These are phyloP conservation scores for Dexiosoma caninum DNA, from an alignment of 2,888 invertebrate species.

Conservation along the genomic window DNA sequence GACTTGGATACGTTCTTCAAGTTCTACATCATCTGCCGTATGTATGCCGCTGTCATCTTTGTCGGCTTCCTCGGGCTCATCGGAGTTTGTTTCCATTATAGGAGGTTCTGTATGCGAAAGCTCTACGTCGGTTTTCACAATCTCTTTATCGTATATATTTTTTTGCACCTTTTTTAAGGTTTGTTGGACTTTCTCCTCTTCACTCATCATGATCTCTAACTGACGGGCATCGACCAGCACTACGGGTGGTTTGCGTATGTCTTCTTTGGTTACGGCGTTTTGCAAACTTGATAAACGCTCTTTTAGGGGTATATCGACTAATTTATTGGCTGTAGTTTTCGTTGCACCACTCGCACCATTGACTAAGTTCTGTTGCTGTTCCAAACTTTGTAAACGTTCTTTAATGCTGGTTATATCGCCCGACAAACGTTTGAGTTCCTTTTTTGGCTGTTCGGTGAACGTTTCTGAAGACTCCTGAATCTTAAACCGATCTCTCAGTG, in stretches of 20 bases:
- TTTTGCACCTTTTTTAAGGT: conserved; percentile 63
- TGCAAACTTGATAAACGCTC: conserved; percentile 77
- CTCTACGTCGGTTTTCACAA: not conserved
- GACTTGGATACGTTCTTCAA: conserved; percentile 60
- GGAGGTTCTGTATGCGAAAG: no score
- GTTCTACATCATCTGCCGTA: conserved; percentile 82
- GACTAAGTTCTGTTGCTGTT: conserved; percentile 78
- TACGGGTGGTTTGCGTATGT: conserved; percentile 73
- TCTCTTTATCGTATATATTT: not conserved
- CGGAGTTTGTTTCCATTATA: not conserved
- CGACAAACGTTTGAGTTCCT: conserved; percentile 79
- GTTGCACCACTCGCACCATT: conserved; percentile 67
- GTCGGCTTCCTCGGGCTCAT: conserved; percentile 67
- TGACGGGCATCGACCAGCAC: conserved; percentile 78
- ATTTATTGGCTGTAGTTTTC: conserved; percentile 66
- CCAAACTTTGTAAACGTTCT: conserved; percentile 82
- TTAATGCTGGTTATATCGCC: conserved; percentile 82
- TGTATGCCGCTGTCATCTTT: conserved; percentile 83
- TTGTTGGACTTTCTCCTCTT: conserved; percentile 70
- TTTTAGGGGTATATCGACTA: conserved; percentile 76
- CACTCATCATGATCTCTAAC: conserved; percentile 78
- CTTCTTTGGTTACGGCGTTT: conserved; percentile 76
- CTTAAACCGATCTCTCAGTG: conserved; percentile 69
- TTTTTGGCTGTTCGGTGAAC: conserved; percentile 67
- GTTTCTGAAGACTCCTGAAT: conserved; percentile 42